phyloP scores from a whole-genome alignment of 1,140 invertebrate species.

The roundworm (Caenorhabditis elegans) region WBcel235 BX284606.5:4212001-4212500 shows the following conservation, averaged over 20 bases:
- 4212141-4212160: neutral
- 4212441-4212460: constrained; percentile 29
- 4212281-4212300: neutral
- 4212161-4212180: neutral
- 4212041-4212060: neutral
- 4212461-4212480: neutral
- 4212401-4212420: constrained; percentile 23
- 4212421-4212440: constrained; percentile 29
- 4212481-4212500: neutral
- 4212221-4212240: neutral
- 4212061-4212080: neutral
- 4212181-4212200: constrained; percentile 3
- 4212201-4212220: neutral
- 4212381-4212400: constrained; percentile 32
- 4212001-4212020: neutral
- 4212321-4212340: constrained; percentile 19
- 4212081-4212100: neutral
- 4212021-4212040: neutral
- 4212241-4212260: neutral
- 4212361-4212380: constrained; percentile 26
- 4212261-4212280: neutral
- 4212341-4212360: constrained; percentile 25
- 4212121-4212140: neutral
- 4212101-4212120: neutral
- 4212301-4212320: neutral